Conservation (phyloP, 2,113 vertebrate genomes). For the Megalops atlanticus region DNA sequence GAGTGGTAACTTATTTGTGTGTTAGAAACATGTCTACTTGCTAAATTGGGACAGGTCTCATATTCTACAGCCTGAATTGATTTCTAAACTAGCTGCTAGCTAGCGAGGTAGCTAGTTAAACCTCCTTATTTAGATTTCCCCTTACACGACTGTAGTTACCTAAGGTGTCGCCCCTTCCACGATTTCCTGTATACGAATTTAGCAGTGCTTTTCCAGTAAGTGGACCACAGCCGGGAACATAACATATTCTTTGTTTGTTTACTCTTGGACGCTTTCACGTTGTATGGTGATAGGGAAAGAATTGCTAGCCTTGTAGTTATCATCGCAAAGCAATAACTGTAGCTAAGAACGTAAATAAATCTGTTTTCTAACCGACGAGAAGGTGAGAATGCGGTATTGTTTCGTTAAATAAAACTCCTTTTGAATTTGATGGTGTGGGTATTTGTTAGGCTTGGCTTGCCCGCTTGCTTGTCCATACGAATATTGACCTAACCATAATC, state of each 20-base stretch:
- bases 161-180: constrained; percentile 29
- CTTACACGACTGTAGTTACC: background rate
- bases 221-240: constrained; percentile 6
- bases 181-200: constrained; percentile 24
- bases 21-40: background rate
- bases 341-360: background rate
- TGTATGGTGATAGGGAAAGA: background rate
- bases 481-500: background rate
- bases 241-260: constrained; percentile 12
- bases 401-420: background rate
- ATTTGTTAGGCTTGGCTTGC: background rate
- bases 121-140: constrained; percentile 15
- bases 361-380: background rate
- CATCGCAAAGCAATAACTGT: background rate
- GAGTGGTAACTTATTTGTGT: background rate
- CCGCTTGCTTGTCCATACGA: background rate
- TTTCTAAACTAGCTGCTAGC: background rate
- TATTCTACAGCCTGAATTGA: background rate
- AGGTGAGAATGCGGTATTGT: background rate
- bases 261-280: background rate
- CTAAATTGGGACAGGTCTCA: background rate
- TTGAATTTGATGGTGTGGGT: background rate
- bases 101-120: background rate
- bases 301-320: background rate
- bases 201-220: constrained; percentile 26